These are phyloP conservation scores for Drosophila diplacantha DNA, from an alignment of 2,888 invertebrate species.

Conservation along the genomic window DNA sequence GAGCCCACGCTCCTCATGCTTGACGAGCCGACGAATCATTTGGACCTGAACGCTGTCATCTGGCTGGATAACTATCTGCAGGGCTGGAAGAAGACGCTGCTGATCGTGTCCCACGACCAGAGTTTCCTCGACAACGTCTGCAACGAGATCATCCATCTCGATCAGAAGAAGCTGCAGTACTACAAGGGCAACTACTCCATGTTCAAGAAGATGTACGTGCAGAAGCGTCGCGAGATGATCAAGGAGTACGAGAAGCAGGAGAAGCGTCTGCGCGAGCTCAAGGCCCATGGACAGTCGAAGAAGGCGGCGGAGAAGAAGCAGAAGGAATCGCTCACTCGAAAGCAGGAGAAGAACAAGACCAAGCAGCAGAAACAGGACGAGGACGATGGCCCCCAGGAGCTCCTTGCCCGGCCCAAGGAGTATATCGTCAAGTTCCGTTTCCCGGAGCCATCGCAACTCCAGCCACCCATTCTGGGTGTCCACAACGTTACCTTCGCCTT, in stretches of 20 bases:
- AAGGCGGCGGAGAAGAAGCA: conserved; percentile 97
- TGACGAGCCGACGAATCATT: conserved; percentile 99
- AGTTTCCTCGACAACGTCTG: conserved; percentile 99
- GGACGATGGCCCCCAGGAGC: conserved; percentile 88
- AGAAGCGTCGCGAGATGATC: conserved; percentile 95
- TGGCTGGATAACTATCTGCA: conserved; percentile 99
- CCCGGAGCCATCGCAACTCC: conserved; percentile 96
- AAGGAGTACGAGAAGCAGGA: conserved; percentile 99
- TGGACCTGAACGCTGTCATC: conserved; percentile 99
- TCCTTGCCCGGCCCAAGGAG: conserved; percentile 94
- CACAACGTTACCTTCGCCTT: conserved; percentile 93
- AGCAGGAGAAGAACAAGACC: conserved; percentile 93
- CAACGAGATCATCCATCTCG: conserved; percentile 98
- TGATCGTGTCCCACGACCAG: conserved; percentile 99
- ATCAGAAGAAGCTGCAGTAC: conserved; percentile 94
- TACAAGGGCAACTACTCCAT: conserved; percentile 98
- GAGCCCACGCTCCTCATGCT: conserved; percentile 98
- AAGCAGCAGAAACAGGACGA: conserved; percentile 89
- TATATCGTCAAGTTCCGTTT: conserved; percentile 98
- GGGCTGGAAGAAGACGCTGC: conserved; percentile 98
- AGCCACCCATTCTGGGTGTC: conserved; percentile 97
- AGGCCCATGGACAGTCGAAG: conserved; percentile 95
- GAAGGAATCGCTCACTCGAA: conserved; percentile 92
- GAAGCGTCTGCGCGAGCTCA: conserved; percentile 95
- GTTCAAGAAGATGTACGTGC: conserved; percentile 99